Evolutionary conservation across 2,888 invertebrate species (phyloP).

Genomic region (Tetragnatha montana): DNA sequence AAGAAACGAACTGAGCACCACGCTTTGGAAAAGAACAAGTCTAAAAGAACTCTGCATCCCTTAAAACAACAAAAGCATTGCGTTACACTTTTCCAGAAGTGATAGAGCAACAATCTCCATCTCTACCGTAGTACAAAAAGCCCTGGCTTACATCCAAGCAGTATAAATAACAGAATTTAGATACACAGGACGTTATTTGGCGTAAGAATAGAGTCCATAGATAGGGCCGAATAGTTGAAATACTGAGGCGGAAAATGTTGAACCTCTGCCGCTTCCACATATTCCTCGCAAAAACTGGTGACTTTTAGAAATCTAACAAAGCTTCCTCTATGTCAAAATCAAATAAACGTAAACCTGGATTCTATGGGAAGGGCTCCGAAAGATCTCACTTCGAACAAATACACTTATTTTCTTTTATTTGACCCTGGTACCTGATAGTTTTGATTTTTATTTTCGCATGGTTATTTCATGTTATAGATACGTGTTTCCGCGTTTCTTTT

Average conservation of each 20-base stretch:
- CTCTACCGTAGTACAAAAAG: neutral
- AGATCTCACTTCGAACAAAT: constrained; percentile 7
- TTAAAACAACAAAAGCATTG: neutral
- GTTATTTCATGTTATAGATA: constrained; percentile 18
- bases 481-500: constrained; percentile 10
- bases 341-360: constrained; percentile 48
- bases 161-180: constrained; percentile 36
- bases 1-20: too few relatives aligned
- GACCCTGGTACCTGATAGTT: constrained; percentile 36
- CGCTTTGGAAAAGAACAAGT: too few relatives aligned
- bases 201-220: constrained; percentile 10
- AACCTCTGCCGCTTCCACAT: constrained; percentile 13
- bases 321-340: constrained; percentile 31
- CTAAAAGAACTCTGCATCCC: too few relatives aligned
- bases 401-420: constrained; percentile 43
- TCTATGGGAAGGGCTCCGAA: constrained; percentile 1
- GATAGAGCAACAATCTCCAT: constrained; percentile 25
- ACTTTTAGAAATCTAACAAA: constrained; percentile 22
- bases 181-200: constrained; percentile 15
- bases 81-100: neutral
- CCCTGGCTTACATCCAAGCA: constrained; percentile 14
- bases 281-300: constrained; percentile 30
- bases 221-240: constrained; percentile 14
- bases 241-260: constrained; percentile 38
- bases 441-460: constrained; percentile 24